A percentile compares a stretch with the other conserved stretches of the same genome.
These are phyloP conservation scores for Darevskia mixta DNA, from an alignment of 2,797 vertebrate species.

Conservation along the genomic window DNA sequence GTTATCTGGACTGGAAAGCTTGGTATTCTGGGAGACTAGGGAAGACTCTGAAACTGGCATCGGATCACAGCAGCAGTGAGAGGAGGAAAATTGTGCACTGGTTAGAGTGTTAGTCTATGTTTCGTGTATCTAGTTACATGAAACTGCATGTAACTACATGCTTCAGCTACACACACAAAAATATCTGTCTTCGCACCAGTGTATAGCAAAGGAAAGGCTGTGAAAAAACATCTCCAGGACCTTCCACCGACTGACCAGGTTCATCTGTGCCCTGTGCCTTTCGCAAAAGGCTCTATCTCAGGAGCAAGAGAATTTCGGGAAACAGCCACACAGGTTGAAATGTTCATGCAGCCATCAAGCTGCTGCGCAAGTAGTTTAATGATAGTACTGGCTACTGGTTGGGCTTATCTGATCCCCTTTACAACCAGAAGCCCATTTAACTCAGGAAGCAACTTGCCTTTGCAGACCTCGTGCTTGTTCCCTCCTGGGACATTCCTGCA, in stretches of 20 bases:
- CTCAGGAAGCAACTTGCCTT: conserved; percentile 16
- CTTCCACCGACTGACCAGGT: conserved; percentile 5
- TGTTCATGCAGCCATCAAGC: conserved; percentile 51
- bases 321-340: not conserved
- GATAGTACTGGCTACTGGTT: conserved; percentile 50
- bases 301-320: conserved; percentile 45
- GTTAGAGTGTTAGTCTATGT: too few relatives aligned
- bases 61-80: too few relatives aligned
- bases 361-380: conserved; percentile 55
- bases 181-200: too few relatives aligned
- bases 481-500: conserved; percentile 4
- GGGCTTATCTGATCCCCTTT: conserved; percentile 21
- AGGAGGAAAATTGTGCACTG: too few relatives aligned
- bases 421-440: conserved; percentile 34
- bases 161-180: too few relatives aligned
- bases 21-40: too few relatives aligned
- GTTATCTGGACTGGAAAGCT: too few relatives aligned
- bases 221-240: not conserved
- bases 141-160: too few relatives aligned
- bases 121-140: too few relatives aligned
- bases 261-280: not conserved
- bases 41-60: too few relatives aligned
- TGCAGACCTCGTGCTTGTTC: conserved; percentile 1
- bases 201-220: too few relatives aligned
- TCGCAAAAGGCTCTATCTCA: not conserved